Base-by-base conservation (phyloP, 2,888 invertebrate genomes). In the Camptogramma bilineatum region DNA sequence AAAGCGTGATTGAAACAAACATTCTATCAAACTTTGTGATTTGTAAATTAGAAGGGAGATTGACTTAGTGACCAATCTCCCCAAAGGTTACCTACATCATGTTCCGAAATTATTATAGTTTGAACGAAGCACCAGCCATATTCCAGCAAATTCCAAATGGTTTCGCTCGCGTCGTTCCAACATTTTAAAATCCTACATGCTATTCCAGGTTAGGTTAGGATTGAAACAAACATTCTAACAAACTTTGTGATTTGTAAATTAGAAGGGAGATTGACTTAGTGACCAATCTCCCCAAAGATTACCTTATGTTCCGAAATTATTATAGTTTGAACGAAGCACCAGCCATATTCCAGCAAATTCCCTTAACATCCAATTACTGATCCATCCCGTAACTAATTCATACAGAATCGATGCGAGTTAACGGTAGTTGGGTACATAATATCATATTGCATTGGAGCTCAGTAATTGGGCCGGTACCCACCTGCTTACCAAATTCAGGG, bases 401-500 rank as follows among this genome's bases (percentile, higher is more conserved):
- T 72, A 70, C 59, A 48, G 70, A 76, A 80, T 80, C 77, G 78
- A 71, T 73, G 62, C 58, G 53, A 62, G 63, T 58, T 67, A 60
- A 65, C 66, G 55, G 67, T 66, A 68, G 60, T 78, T 74, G 70
- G 60, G 75, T 76, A 73, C 72, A 71, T 77, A 75, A 78, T 75
- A 79, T 79, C 73, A 79, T 76, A 78, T 77, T 75, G 77, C 74
- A 75, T 73, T 76, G 70, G 66, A 72, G 71, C 72, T 70, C 71
- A 70, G 77, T 74, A 79, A 79, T 81, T 78, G 77, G 76, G 73
- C 61, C 65, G 66, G 68, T 69, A 73, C 74, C 76, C 72, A 75
- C 71, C 79, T 79, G 79, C 79, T 74, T 73, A 73, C 80, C 66
- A 79, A 80, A 79, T 80, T 78, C 72, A 65, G 77, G 79, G 80